Conservation (phyloP, 2,113 vertebrate genomes). For the Calyptomena viridis region DNA sequence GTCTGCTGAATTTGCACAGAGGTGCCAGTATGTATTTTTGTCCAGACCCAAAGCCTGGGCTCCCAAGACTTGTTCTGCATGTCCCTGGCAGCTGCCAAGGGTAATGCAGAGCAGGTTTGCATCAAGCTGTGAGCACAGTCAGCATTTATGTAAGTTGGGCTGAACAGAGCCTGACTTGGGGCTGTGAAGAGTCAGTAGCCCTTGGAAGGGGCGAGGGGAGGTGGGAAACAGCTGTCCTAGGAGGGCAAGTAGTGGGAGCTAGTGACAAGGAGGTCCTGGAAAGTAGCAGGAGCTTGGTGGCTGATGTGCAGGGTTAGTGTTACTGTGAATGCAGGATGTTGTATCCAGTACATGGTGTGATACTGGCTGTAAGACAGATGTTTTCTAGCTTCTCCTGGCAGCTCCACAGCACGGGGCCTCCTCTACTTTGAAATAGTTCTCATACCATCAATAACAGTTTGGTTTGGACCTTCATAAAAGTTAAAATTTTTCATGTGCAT, state of each 20-base stretch:
- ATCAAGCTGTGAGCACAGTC: background rate
- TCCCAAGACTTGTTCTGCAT: rapidly evolving
- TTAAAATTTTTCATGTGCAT: background rate
- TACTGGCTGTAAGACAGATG: background rate
- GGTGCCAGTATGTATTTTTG: background rate
- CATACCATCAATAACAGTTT: background rate
- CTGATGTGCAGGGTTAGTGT: background rate
- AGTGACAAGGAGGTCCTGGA: background rate
- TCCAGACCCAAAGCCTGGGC: background rate
- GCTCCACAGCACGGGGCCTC: background rate
- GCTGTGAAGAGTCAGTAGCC: background rate
- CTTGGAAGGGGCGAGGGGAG: background rate
- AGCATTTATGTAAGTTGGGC: background rate
- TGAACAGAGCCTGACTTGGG: background rate
- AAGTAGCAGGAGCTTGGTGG: rapidly evolving
- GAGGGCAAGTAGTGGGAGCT: background rate
- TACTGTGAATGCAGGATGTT: background rate
- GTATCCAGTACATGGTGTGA: background rate
- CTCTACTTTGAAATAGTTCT: background rate
- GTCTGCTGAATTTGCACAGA: background rate
- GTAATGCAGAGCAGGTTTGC: background rate
- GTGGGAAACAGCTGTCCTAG: background rate
- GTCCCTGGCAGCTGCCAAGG: background rate
- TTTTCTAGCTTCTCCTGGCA: background rate
- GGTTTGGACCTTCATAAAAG: background rate